A percentile compares a stretch with the other conserved stretches of the same genome.
Conservation (phyloP, 2,797 vertebrate genomes). For the Delichon dasypus region DNA sequence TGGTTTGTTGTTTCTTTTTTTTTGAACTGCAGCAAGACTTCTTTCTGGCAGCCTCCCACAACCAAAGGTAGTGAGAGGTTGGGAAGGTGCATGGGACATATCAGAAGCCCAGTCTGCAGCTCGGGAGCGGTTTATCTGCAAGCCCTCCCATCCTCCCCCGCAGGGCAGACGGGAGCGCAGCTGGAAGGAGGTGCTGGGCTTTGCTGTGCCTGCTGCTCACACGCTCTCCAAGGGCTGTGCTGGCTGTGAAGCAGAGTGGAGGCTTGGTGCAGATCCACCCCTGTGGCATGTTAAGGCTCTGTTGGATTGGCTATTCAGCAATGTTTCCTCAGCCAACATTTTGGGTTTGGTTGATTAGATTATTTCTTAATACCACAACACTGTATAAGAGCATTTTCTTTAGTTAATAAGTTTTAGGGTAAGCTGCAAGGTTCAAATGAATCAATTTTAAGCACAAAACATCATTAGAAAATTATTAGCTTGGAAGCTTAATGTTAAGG, state of each 20-base stretch:
- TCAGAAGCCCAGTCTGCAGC: neutral
- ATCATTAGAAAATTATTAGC: neutral
- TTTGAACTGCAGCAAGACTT: neutral
- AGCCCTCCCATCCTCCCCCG: neutral
- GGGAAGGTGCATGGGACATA: neutral
- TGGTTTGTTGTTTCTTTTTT: neutral
- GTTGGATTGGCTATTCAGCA: neutral
- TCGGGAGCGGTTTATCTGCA: neutral
- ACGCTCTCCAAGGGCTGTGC: neutral
- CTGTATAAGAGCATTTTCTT: slow-evolving; percentile 14
- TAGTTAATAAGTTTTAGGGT: neutral
- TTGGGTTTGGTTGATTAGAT: slow-evolving; percentile 15
- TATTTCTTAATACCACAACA: neutral
- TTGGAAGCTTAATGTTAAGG: neutral
- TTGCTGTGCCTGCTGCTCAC: neutral
- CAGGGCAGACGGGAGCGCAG: neutral
- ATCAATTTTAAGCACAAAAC: neutral
- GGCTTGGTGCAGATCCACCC: slow-evolving; percentile 12
- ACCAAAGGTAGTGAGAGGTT: neutral
- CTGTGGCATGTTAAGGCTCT: neutral
- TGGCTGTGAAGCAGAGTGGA: neutral
- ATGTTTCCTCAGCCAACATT: neutral
- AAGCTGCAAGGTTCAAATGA: neutral
- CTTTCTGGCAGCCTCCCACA: neutral
- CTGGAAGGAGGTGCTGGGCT: neutral